Conservation (phyloP, 2,888 invertebrate species). For the Ischnus inquisitorius region DNA sequence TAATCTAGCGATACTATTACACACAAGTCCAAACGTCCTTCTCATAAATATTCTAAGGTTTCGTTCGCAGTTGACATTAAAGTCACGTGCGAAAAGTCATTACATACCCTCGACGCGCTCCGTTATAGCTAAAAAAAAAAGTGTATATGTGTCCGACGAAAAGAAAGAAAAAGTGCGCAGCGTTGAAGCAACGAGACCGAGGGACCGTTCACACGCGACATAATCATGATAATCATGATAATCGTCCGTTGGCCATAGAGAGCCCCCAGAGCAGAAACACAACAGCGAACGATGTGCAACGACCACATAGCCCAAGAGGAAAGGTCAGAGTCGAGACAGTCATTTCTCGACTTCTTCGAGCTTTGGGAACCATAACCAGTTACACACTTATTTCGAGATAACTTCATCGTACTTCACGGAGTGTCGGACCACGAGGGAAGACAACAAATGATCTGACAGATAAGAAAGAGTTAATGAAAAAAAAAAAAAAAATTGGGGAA, state of each 20-base stretch:
- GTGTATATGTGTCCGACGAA: conserved; percentile 14
- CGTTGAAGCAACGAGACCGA: conserved; percentile 59
- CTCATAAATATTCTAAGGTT: conserved; percentile 2
- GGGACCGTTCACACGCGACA: conserved; percentile 55
- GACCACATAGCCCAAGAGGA: conserved; percentile 30
- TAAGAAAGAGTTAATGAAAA: background rate
- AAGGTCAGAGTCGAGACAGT: conserved; percentile 61
- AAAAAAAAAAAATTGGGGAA: background rate
- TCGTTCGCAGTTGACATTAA: conserved; percentile 12
- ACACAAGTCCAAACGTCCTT: background rate
- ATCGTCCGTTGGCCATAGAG: conserved; percentile 59
- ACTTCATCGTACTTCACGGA: conserved; percentile 19
- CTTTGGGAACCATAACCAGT: conserved; percentile 74
- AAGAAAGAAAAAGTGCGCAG: conserved; percentile 51
- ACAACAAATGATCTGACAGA: background rate
- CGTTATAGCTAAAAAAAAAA: background rate
- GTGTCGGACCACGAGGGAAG: conserved; percentile 16
- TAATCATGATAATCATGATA: conserved; percentile 46
- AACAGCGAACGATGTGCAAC: conserved; percentile 12
- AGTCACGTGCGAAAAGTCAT: conserved; percentile 33
- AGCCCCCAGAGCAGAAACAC: background rate
- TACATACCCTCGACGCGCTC: conserved; percentile 2
- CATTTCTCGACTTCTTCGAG: conserved; percentile 31
- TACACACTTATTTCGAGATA: conserved; percentile 49
- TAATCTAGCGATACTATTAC: background rate